Base-by-base conservation (phyloP, 30 jellyfish, hydroid and myxozoan genomes). In the Chironex yamaguchii region DNA sequence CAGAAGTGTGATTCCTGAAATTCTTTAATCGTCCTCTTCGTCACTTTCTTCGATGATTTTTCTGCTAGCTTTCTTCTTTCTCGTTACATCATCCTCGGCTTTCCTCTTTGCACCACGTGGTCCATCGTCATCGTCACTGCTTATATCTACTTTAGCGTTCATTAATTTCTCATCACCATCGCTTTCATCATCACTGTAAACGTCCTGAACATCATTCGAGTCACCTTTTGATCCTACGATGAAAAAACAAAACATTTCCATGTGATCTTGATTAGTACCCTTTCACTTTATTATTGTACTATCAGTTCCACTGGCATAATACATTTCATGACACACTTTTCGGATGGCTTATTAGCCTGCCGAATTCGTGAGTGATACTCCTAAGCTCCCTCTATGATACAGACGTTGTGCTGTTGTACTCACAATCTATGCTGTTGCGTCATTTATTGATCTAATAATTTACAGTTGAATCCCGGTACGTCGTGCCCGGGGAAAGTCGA, bases 101-200 rank as follows among this genome's bases (percentile, higher is more conserved):
- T 90, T 72, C 29, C 88, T 95, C 0, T 62, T 83, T 25, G 81
- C 94, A 49, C 75, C 34, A 2, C 89, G 89, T 11, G 81, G 89
- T 20, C 33, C 92, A 14, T 68, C 91, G 4, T 93, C 98, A 31
- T 93, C 97, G 34, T 88, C 98, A 62, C 97, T 89, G 34, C 89
- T 90, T 6, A 82, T 29, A 49, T 88, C 97, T 14, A 76, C 91
- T 82, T 93, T 93, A 17, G 98, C 98, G 27, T 89, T 79, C 67
- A 48, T 72, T 0, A 93, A 88, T 74, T 84, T 67, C 23, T 82
- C 91, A 24, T 88, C 98, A 2, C 62, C 34, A 33, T 88, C 97
- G 26, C 89, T 89, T 20, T 95, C 91, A 28, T 88, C 98, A 34
- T 88, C 97, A 51, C 98, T 93, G 77, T 93, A 88, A 6, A 88